These are phyloP conservation scores for Chironomus tentans DNA, from an alignment of 2,888 invertebrate species.

Conservation along the genomic window DNA sequence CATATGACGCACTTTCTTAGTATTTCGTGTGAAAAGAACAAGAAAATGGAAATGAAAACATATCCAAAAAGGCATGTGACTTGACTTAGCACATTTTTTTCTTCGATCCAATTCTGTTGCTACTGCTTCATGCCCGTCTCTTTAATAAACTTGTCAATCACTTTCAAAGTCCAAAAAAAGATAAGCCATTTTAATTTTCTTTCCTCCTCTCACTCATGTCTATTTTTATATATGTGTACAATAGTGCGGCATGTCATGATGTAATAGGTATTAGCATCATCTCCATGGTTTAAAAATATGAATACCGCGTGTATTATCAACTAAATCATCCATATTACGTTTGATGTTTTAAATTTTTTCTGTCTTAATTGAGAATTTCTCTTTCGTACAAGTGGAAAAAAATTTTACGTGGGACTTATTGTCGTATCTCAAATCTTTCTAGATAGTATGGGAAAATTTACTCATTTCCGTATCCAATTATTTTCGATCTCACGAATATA, in stretches of 20 bases:
- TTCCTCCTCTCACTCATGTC: neutral
- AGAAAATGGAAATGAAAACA: neutral
- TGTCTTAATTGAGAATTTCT: neutral
- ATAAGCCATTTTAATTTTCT: neutral
- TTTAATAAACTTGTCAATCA: conserved; percentile 18
- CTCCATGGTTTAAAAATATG: neutral
- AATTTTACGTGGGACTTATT: neutral
- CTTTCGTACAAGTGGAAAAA: neutral
- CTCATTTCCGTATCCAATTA: neutral
- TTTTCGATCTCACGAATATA: too few species aligned
- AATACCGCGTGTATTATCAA: neutral
- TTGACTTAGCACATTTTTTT: neutral
- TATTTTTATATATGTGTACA: neutral
- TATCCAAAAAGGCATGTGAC: neutral
- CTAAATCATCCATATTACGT: conserved; percentile 5
- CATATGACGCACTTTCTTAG: neutral
- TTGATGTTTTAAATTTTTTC: neutral
- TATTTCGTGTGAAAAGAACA: neutral
- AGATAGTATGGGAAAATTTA: neutral
- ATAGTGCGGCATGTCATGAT: neutral
- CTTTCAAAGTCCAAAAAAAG: neutral
- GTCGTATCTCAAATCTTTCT: neutral
- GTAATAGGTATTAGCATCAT: neutral
- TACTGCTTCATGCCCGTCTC: neutral
- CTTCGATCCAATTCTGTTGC: too few species aligned